phyloP scores from a whole-genome alignment of 2,888 invertebrate genomes.

The Odontomyia ornata region DNA sequence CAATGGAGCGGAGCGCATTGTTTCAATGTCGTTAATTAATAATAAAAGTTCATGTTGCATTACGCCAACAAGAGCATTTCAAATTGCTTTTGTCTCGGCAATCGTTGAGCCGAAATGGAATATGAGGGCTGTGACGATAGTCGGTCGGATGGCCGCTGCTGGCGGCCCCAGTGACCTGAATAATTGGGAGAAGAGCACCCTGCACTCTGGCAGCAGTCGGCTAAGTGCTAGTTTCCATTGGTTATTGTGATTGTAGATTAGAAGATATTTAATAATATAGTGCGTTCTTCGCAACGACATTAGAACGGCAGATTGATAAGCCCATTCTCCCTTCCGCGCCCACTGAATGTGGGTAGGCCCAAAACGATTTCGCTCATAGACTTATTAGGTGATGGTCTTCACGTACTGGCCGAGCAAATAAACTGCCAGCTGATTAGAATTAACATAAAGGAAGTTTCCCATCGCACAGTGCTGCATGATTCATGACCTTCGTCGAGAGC shows the following conservation, averaged over 20 bases:
- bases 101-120: background rate
- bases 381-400: no score
- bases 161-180: constrained; percentile 4
- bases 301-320: no score
- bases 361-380: no score
- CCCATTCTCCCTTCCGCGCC: no score
- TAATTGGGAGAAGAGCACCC: background rate
- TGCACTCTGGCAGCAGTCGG: background rate
- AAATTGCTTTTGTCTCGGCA: background rate
- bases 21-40: constrained; percentile 1
- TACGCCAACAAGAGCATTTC: background rate
- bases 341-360: no score
- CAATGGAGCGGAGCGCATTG: background rate
- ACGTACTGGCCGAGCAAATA: no score
- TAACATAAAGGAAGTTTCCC: no score
- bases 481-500: no score
- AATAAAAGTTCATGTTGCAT: background rate
- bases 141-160: background rate
- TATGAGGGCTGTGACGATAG: background rate
- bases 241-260: background rate
- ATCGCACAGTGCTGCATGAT: no score
- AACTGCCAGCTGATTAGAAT: no score
- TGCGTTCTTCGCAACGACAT: background rate
- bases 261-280: background rate
- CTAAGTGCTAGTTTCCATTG: background rate